Percentiles rank a stretch among this genome's conserved stretches.
phyloP scores from a whole-genome alignment of 2,888 invertebrate species.

The Diaprepes abbreviatus region DNA sequence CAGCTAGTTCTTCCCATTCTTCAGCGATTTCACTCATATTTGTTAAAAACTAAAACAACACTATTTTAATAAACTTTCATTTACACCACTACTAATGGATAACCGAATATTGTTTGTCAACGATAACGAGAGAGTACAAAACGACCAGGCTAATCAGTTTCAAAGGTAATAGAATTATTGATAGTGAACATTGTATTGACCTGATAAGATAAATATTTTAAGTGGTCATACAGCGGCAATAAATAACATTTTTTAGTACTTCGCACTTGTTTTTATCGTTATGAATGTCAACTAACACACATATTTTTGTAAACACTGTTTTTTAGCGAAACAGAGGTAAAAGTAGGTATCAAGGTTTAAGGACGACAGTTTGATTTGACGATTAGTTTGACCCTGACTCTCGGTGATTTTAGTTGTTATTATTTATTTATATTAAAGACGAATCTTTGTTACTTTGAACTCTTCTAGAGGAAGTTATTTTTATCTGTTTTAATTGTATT shows the following conservation, averaged over 20 bases:
- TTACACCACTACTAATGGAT: background rate
- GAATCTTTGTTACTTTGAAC: no score
- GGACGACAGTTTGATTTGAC: slow-evolving; percentile 2
- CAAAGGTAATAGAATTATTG: slow-evolving; percentile 14
- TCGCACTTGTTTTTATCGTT: slow-evolving; percentile 26
- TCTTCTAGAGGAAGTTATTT: no score
- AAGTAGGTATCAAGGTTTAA: slow-evolving; percentile 18
- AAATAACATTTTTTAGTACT: slow-evolving; percentile 23
- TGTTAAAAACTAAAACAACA: background rate
- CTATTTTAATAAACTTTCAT: no score
- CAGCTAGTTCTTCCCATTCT: slow-evolving; percentile 56
- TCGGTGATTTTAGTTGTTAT: background rate
- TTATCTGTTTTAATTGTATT: no score
- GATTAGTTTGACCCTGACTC: background rate
- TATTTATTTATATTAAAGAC: no score
- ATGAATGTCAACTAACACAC: background rate
- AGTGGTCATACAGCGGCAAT: slow-evolving; percentile 25
- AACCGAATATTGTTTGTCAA: no score
- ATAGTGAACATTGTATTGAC: slow-evolving; percentile 9
- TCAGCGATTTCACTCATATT: slow-evolving; percentile 51
- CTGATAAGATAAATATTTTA: slow-evolving; percentile 29
- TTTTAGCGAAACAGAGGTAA: background rate
- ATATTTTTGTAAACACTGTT: background rate
- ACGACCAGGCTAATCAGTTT: slow-evolving; percentile 6
- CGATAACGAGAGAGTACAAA: no score